Conservation (phyloP, 2,888 invertebrate genomes). For the Tenthredo scrophulariae region DNA sequence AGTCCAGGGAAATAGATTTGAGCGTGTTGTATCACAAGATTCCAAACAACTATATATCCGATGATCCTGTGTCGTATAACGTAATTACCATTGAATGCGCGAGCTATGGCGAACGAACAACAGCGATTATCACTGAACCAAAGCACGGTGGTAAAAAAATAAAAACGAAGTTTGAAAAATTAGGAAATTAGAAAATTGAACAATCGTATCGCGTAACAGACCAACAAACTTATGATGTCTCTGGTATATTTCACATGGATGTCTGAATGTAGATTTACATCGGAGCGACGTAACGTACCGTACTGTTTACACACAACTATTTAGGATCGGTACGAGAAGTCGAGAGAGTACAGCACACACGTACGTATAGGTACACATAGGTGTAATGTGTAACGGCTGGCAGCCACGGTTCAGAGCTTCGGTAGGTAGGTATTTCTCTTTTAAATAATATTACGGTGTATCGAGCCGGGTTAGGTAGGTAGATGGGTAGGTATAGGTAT, state of each 20-base stretch:
- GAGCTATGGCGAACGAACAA: neutral
- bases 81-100: neutral
- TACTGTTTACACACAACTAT: slow-evolving; percentile 32
- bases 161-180: neutral
- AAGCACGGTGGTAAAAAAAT: too few relatives aligned
- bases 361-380: neutral
- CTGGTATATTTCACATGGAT: neutral
- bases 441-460: slow-evolving; percentile 28
- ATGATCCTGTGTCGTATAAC: neutral
- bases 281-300: neutral
- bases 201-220: neutral
- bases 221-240: neutral
- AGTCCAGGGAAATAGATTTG: neutral
- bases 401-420: neutral
- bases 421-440: slow-evolving; percentile 22
- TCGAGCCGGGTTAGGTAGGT: slow-evolving; percentile 11
- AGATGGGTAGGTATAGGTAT: neutral
- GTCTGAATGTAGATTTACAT: neutral
- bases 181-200: neutral
- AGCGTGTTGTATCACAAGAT: neutral
- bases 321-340: slow-evolving; percentile 33
- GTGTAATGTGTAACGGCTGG: slow-evolving; percentile 8
- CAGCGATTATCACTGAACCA: neutral
- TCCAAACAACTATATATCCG: neutral
- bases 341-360: neutral